Evolutionary conservation across 2,113 vertebrate species (phyloP).

Genomic region (Syrmaticus mikado): DNA sequence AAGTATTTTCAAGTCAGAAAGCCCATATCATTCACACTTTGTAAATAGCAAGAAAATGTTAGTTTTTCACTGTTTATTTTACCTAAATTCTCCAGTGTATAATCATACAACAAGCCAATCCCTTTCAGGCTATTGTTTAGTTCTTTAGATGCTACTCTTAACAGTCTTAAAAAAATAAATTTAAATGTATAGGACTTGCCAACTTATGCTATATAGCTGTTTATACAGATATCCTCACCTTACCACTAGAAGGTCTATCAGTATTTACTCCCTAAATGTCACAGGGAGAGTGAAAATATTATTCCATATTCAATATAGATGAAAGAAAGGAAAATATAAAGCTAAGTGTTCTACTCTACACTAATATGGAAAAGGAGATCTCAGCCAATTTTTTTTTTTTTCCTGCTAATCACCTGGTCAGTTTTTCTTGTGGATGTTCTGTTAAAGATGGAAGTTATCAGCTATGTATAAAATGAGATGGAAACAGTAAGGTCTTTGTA

Average conservation of each 20-base stretch:
- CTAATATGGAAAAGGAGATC: neutral
- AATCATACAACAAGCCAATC: neutral
- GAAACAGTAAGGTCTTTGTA: neutral
- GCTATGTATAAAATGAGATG: neutral
- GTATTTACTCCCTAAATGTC: neutral
- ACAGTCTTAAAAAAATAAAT: neutral
- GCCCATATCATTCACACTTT: neutral
- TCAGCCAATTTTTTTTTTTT: neutral
- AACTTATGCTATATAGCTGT: neutral
- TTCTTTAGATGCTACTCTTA: neutral
- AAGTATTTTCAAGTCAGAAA: conserved; percentile 43
- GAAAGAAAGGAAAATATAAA: neutral
- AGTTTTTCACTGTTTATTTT: neutral
- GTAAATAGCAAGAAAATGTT: neutral
- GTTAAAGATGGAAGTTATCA: neutral
- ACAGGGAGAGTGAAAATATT: neutral
- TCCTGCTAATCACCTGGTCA: neutral
- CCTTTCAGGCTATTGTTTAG: neutral
- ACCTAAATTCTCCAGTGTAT: conserved; percentile 11
- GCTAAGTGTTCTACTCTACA: neutral
- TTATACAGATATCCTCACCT: neutral
- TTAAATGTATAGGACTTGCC: neutral
- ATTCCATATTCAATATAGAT: accelerated
- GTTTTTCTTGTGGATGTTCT: neutral
- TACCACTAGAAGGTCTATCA: neutral